Conservation (phyloP, 2,888 invertebrate species). For the Litoditis marina region DNA sequence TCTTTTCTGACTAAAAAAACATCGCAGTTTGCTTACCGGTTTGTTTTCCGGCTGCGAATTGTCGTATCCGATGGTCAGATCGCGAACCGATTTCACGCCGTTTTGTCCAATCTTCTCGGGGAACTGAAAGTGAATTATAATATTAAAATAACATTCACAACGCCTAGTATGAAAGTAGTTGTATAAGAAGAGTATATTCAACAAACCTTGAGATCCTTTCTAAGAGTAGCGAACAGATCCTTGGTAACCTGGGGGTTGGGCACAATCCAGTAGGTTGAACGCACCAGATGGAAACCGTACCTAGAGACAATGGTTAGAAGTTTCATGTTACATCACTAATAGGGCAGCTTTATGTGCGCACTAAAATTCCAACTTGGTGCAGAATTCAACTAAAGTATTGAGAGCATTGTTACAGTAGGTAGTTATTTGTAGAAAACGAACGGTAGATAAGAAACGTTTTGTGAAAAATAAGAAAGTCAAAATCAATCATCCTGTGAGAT, state of each 20-base stretch:
- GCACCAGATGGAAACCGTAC: slow-evolving; percentile 84
- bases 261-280: slow-evolving; percentile 77
- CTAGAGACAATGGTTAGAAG: too few relatives aligned
- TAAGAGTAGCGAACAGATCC: slow-evolving; percentile 47
- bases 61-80: slow-evolving; percentile 84
- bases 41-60: slow-evolving; percentile 72
- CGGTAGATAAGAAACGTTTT: slow-evolving; percentile 15
- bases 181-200: neutral
- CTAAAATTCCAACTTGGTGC: too few relatives aligned
- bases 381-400: too few relatives aligned
- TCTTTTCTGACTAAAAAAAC: too few relatives aligned
- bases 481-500: too few relatives aligned
- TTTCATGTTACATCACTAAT: too few relatives aligned
- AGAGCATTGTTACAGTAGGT: too few relatives aligned
- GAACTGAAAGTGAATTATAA: slow-evolving; percentile 65
- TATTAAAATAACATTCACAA: neutral
- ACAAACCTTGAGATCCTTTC: slow-evolving; percentile 40
- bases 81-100: slow-evolving; percentile 74
- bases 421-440: too few relatives aligned
- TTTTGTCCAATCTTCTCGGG: slow-evolving; percentile 64
- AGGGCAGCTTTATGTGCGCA: too few relatives aligned
- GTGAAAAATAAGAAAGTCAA: neutral
- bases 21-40: slow-evolving; percentile 68
- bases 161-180: neutral
- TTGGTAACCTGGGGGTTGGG: slow-evolving; percentile 53